Evolutionary conservation across 2,888 invertebrate genomes (phyloP).

Genomic region (Melipona bicolor): DNA sequence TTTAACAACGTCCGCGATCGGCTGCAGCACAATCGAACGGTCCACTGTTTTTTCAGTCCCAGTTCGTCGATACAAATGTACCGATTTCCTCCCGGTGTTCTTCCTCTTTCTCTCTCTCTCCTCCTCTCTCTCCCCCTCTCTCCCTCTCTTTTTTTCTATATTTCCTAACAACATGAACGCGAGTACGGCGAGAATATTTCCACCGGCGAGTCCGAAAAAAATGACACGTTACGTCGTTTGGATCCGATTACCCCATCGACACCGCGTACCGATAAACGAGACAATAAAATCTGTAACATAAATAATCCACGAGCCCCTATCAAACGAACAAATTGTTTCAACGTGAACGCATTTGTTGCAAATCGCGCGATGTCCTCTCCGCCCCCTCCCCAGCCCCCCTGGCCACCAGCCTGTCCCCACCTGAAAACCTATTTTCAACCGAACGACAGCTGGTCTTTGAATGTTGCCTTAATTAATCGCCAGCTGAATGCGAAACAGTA

Average conservation of each 20-base stretch:
- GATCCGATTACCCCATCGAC: slow-evolving; percentile 50
- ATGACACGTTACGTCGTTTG: slow-evolving; percentile 36
- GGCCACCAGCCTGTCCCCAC: neutral
- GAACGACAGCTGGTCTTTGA: slow-evolving; percentile 55
- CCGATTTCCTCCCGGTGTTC: no score
- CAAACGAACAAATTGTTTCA: slow-evolving; percentile 63
- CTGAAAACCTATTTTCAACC: slow-evolving; percentile 42
- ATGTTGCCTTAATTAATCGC: slow-evolving; percentile 58
- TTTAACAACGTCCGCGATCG: slow-evolving; percentile 32
- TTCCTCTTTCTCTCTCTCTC: neutral
- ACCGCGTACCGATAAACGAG: slow-evolving; percentile 57
- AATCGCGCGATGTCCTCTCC: slow-evolving; percentile 46
- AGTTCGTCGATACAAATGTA: slow-evolving; percentile 10
- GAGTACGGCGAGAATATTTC: slow-evolving; percentile 1
- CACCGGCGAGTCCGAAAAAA: slow-evolving; percentile 36
- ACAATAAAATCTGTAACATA: slow-evolving; percentile 70
- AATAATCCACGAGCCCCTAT: slow-evolving; percentile 59
- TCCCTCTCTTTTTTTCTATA: neutral
- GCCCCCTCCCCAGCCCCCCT: neutral
- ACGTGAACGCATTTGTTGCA: slow-evolving; percentile 53
- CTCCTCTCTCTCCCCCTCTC: no score
- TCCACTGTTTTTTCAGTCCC: slow-evolving; percentile 14
- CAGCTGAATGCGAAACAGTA: slow-evolving; percentile 45
- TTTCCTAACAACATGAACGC: slow-evolving; percentile 21
- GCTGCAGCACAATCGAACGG: slow-evolving; percentile 6